A percentile compares a stretch with the other conserved stretches of the same genome.
phyloP scores from a whole-genome alignment of 2,113 vertebrate genomes.

The Thomomys bottae region DNA sequence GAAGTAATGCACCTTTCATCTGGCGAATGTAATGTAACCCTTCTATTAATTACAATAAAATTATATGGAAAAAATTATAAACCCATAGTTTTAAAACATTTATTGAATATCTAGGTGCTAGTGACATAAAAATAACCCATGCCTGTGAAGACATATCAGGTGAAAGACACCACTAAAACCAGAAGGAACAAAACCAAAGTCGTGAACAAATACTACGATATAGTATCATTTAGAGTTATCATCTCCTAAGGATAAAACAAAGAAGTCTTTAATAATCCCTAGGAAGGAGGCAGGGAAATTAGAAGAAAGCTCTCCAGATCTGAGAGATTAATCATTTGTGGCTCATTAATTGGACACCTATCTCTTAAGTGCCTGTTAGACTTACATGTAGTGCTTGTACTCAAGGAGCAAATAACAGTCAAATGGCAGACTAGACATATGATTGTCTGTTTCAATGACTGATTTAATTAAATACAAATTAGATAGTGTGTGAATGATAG shows the following conservation, averaged over 20 bases:
- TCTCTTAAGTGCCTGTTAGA: background rate
- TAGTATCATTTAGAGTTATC: background rate
- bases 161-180: background rate
- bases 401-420: background rate
- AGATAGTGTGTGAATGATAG: background rate
- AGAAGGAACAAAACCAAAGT: background rate
- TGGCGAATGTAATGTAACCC: too few relatives aligned
- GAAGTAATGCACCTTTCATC: too few relatives aligned
- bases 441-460: background rate
- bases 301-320: background rate
- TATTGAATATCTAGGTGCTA: conserved; percentile 11
- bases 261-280: background rate
- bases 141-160: conserved; percentile 27
- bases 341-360: background rate
- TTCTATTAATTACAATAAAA: too few relatives aligned
- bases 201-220: background rate
- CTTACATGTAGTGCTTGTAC: background rate
- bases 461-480: background rate
- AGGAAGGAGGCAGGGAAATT: background rate
- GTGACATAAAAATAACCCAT: conserved; percentile 1
- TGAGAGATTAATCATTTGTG: background rate
- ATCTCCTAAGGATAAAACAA: background rate
- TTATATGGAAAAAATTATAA: too few relatives aligned
- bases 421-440: background rate
- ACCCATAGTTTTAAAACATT: conserved; percentile 60